Percentiles rank a stretch among this genome's conserved stretches.
These are phyloP conservation scores for Panzeria rudis DNA, from an alignment of 2,888 invertebrate species.

Conservation along the genomic window DNA sequence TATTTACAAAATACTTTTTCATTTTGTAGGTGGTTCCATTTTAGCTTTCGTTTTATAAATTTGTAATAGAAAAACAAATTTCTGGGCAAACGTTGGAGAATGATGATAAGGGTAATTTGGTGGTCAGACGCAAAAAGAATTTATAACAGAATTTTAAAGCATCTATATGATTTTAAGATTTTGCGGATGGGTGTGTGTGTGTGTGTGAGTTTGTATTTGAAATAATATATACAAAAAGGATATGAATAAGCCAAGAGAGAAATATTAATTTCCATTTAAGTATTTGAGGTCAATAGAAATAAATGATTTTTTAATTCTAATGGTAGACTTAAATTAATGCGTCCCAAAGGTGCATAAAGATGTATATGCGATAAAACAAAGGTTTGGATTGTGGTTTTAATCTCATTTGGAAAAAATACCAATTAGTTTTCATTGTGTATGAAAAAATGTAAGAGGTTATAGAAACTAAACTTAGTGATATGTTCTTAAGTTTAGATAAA, in stretches of 20 bases:
- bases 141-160: constrained; percentile 54
- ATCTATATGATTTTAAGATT: not conserved
- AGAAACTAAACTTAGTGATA: too few relatives aligned
- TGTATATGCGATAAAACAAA: not conserved
- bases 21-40: constrained; percentile 19
- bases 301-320: constrained; percentile 69
- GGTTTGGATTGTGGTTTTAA: not conserved
- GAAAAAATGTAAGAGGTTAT: too few relatives aligned
- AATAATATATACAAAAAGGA: not conserved
- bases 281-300: constrained; percentile 68
- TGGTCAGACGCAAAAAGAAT: constrained; percentile 49
- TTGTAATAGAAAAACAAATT: not conserved
- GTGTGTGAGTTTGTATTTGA: not conserved
- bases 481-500: too few relatives aligned
- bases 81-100: constrained; percentile 4
- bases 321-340: constrained; percentile 26
- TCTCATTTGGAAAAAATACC: too few relatives aligned
- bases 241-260: not conserved
- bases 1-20: constrained; percentile 26
- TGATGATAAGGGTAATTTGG: constrained; percentile 19
- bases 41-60: not conserved
- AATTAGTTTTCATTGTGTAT: too few relatives aligned
- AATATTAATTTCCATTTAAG: constrained; percentile 41
- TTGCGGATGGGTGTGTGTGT: not conserved
- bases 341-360: not conserved